A percentile compares a stretch with the other conserved stretches of the same genome.
Conservation (phyloP, 23 tunicate genomes). For the Trididemnum nubilum region DNA sequence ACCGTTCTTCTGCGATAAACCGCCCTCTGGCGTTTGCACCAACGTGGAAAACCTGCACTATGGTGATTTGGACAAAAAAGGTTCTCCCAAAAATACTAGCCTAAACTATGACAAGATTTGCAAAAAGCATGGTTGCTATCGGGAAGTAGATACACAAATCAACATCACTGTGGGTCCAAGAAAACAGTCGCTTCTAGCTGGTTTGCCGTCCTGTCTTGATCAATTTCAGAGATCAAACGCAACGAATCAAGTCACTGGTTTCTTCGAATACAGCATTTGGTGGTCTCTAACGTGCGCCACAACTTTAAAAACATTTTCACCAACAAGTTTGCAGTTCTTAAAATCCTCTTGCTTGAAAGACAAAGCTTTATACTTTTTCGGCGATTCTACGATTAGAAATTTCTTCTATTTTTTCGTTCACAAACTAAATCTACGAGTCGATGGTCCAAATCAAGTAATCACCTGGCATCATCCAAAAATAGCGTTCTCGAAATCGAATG, state of each 20-base stretch:
- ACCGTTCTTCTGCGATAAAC: slow-evolving; percentile 26
- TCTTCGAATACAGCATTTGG: background rate
- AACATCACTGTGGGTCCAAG: no score
- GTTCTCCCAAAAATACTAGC: background rate
- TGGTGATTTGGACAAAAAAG: background rate
- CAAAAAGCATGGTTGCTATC: background rate
- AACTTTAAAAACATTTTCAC: background rate
- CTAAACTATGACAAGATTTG: background rate
- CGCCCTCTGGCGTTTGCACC: slow-evolving; percentile 34
- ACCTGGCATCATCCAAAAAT: no score
- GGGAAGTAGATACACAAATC: no score
- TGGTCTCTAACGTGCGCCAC: background rate
- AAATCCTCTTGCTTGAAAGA: slow-evolving; percentile 18
- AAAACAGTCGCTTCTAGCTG: no score
- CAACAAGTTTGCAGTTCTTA: background rate
- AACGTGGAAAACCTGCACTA: background rate
- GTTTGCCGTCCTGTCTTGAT: background rate
- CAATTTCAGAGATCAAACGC: background rate
- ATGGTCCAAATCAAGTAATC: no score
- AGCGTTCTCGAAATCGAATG: no score
- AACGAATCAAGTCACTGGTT: background rate
- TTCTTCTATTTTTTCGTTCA: background rate
- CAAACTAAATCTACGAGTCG: no score
- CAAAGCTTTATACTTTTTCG: slow-evolving; percentile 30
- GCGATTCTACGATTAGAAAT: slow-evolving; percentile 49